Conservation (phyloP, 2,888 invertebrate species). For the Rosalia funebris region DNA sequence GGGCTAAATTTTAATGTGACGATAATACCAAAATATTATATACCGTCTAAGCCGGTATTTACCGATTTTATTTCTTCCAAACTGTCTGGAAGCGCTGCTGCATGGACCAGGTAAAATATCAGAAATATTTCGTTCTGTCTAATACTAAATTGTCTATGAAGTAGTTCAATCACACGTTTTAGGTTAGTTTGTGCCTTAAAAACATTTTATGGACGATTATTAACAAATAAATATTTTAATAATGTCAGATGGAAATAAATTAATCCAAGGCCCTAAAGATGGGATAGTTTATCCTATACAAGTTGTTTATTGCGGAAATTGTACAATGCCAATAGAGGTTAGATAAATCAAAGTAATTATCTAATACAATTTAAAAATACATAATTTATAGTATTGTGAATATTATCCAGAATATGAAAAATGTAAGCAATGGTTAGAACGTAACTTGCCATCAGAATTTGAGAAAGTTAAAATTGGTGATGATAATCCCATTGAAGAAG, state of each 20-base stretch:
- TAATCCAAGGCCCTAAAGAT: conserved; percentile 66
- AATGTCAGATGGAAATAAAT: conserved; percentile 71
- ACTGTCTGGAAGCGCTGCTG: too few relatives aligned
- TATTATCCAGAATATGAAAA: conserved; percentile 97
- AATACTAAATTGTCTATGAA: too few relatives aligned
- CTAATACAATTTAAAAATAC: background rate
- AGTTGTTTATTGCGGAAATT: conserved; percentile 93
- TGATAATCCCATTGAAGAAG: conserved; percentile 81
- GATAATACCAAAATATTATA: too few relatives aligned
- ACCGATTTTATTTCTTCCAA: too few relatives aligned
- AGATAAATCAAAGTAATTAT: too few relatives aligned
- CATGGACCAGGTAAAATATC: too few relatives aligned
- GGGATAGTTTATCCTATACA: conserved; percentile 83
- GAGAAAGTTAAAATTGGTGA: conserved; percentile 84
- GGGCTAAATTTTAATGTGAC: too few relatives aligned
- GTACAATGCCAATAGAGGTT: conserved; percentile 93
- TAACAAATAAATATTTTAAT: background rate
- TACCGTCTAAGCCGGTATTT: too few relatives aligned
- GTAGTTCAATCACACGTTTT: too few relatives aligned
- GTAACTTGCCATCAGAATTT: conserved; percentile 92
- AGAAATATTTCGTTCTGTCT: too few relatives aligned
- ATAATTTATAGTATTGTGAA: conserved; percentile 86
- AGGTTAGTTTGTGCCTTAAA: too few relatives aligned
- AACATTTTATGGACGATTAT: too few relatives aligned
- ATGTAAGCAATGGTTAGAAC: conserved; percentile 96